Evolutionary conservation across 2,797 vertebrate species (phyloP), one percentile per base, ranked within the genome.

Genomic region (Moxostoma hubbsi): DNA sequence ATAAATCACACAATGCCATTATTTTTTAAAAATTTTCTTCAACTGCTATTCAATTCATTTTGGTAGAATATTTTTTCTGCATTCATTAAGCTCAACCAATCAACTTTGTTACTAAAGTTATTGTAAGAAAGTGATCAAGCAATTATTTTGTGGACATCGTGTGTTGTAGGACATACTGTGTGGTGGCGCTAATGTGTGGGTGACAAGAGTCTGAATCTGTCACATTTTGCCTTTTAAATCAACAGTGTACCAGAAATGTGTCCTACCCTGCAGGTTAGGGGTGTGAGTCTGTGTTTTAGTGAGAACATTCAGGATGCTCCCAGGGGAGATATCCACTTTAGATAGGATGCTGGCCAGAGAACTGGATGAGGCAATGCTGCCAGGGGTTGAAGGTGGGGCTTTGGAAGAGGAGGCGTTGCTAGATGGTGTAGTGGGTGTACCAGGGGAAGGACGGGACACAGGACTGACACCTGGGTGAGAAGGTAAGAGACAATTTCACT

Each of bases 241-340:
- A 12, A 11, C 5, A 0, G 7, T 49, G 24, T 11, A 51, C 55
- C 5, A 57, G 59, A 16, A 2, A 57, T 36, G 16, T 36, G 11
- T 75, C 81, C 88, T 90, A 98, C 97, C 96, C 93, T 96, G 94
- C 81, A 95, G 73, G 0, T 91, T 85, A 2, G 93, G 76, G 89
- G 0, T 93, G 85, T 1, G 94, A 85, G 2, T 90, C 89, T 92
- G 97, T 89, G 81, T 93, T 87, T 95, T 95, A 49, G 93, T 92
- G 75, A 99, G 94, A 16, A 94, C 97, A 0, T 93, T 98, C 12
- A 99, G 90, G 75, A 99, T 98, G 77, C 95, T 96, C 87, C 97
- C 97, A 0, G 96, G 97, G 71, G 96, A 97, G 85, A 99, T 96
- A 89, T 99, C 97, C 12, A 99, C 97, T 74, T 97, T 97, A 11